Evolutionary conservation across 2,888 invertebrate genomes (phyloP).

Genomic region (Aphidius colemani): DNA sequence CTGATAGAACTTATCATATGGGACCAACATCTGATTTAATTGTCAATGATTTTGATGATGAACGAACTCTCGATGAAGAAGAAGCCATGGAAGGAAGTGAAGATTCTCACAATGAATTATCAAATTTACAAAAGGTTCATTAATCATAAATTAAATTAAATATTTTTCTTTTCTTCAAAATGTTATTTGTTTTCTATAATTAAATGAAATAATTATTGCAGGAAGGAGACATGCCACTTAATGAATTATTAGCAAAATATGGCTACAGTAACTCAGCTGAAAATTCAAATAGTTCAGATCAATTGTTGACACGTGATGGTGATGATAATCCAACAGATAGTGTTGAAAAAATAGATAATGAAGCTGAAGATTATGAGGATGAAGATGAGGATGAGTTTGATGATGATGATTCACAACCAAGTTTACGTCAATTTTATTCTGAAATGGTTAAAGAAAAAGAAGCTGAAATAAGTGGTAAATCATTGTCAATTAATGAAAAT

Average conservation of each 20-base stretch:
- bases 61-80: constrained; percentile 94
- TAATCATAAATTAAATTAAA: background rate
- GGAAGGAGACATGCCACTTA: constrained; percentile 96
- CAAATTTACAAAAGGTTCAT: constrained; percentile 78
- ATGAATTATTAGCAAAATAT: constrained; percentile 89
- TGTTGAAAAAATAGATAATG: constrained; percentile 51
- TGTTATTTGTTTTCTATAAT: background rate
- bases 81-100: constrained; percentile 91
- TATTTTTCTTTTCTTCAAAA: background rate
- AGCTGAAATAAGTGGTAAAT: constrained; percentile 31
- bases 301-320: constrained; percentile 50
- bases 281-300: constrained; percentile 54
- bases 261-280: constrained; percentile 66
- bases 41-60: constrained; percentile 97
- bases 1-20: constrained; percentile 69
- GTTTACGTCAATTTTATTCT: constrained; percentile 56
- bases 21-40: constrained; percentile 96
- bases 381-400: constrained; percentile 57
- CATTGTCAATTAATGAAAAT: constrained; percentile 28
- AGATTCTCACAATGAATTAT: constrained; percentile 87
- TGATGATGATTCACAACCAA: constrained; percentile 50
- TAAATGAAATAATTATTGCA: constrained; percentile 44
- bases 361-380: constrained; percentile 53
- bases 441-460: constrained; percentile 52
- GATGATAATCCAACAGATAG: constrained; percentile 34